Percentiles rank a stretch among this genome's conserved stretches.
phyloP scores from a whole-genome alignment of 2,888 invertebrate species.

The Gibbula magus region DNA sequence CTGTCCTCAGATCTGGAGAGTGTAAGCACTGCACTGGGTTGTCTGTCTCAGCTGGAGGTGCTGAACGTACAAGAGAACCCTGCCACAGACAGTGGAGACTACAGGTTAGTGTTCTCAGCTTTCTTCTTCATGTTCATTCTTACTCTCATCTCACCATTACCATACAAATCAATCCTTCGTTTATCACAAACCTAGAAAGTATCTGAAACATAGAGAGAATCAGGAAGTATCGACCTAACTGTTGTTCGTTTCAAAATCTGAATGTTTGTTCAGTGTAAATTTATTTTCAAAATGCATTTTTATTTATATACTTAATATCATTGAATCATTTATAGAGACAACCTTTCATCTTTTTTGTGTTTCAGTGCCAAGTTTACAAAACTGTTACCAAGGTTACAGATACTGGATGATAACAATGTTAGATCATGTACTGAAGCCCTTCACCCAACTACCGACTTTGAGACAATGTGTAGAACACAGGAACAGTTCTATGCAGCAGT shows the following conservation, averaged over 20 bases:
- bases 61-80: background rate
- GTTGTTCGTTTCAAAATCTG: too few relatives aligned
- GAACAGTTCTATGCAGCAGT: conserved; percentile 42
- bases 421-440: background rate
- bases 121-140: background rate
- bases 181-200: too few relatives aligned
- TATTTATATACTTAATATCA: too few relatives aligned
- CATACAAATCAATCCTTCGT: too few relatives aligned
- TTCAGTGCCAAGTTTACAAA: conserved; percentile 29
- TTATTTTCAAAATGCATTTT: too few relatives aligned
- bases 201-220: too few relatives aligned
- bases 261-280: too few relatives aligned
- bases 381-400: conserved; percentile 41
- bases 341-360: background rate
- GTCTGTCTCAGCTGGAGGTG: background rate
- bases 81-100: background rate
- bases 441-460: conserved; percentile 36
- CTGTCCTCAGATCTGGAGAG: background rate
- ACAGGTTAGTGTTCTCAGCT: background rate
- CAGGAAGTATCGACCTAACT: too few relatives aligned
- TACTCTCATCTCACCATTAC: background rate
- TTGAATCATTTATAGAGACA: too few relatives aligned
- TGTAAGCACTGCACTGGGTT: background rate
- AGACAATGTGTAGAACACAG: conserved; percentile 63
- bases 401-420: conserved; percentile 32